A percentile compares a stretch with the other conserved stretches of the same genome.
These are phyloP conservation scores for Rhagophthalmus giganteus DNA, from an alignment of 2,888 invertebrate species.

Conservation along the genomic window DNA sequence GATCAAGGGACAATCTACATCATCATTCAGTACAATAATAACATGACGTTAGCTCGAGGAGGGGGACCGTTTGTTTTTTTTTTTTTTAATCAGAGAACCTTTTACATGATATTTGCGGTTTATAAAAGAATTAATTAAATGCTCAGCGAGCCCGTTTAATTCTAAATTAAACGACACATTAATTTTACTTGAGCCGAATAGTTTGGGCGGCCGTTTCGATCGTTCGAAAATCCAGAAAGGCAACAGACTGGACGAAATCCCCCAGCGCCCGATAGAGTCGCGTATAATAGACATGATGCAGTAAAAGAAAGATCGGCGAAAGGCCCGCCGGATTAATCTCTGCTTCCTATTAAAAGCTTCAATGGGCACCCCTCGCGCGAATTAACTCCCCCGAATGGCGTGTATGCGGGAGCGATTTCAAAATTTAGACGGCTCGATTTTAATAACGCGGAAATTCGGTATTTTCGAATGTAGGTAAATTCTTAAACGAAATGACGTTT, in stretches of 20 bases:
- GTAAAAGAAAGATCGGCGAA: slow-evolving; percentile 53
- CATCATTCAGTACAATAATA: slow-evolving; percentile 40
- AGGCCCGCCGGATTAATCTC: slow-evolving; percentile 53
- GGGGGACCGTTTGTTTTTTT: too few relatives aligned
- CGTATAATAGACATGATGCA: slow-evolving; percentile 33
- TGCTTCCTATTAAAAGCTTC: slow-evolving; percentile 54
- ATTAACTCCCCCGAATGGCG: slow-evolving; percentile 37
- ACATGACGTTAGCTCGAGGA: slow-evolving; percentile 27
- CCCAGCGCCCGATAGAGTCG: slow-evolving; percentile 19
- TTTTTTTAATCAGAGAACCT: slow-evolving; percentile 24
- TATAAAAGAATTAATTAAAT: neutral
- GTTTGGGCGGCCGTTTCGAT: slow-evolving; percentile 1
- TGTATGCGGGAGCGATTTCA: slow-evolving; percentile 4
- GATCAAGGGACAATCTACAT: slow-evolving; percentile 49
- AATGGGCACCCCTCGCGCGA: slow-evolving; percentile 49
- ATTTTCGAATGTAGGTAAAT: too few relatives aligned
- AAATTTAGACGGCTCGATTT: neutral
- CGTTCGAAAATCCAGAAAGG: slow-evolving; percentile 4
- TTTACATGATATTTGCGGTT: slow-evolving; percentile 3
- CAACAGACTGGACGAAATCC: slow-evolving; percentile 18
- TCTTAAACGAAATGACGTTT: too few relatives aligned
- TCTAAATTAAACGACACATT: neutral
- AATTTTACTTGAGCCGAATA: slow-evolving; percentile 1
- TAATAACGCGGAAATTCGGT: too few relatives aligned
- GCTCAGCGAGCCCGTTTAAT: neutral